These are phyloP conservation scores for Adelognathus sp. DNA, from an alignment of 2,888 invertebrate genomes.

Conservation along the genomic window DNA sequence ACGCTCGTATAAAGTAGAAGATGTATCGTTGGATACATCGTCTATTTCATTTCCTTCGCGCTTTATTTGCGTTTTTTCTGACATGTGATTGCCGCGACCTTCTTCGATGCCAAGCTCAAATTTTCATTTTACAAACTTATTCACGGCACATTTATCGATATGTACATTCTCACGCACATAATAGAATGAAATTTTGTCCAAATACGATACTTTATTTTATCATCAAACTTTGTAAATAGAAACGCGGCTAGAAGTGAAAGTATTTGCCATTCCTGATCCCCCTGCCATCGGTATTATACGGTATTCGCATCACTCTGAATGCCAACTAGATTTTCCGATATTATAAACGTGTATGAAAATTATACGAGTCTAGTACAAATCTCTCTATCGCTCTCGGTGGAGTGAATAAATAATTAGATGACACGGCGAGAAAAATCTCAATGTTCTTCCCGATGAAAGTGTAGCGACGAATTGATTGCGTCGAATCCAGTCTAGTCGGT, in stretches of 20 bases:
- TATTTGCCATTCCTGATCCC: conserved; percentile 27
- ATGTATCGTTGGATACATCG: conserved; percentile 46
- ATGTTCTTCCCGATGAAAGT: conserved; percentile 15
- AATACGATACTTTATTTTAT: background rate
- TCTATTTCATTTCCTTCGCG: conserved; percentile 53
- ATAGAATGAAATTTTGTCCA: background rate
- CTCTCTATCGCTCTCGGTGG: conserved; percentile 9
- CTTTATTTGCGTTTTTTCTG: conserved; percentile 21
- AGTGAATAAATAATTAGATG: background rate
- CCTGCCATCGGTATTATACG: background rate
- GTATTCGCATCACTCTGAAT: background rate
- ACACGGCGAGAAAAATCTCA: background rate
- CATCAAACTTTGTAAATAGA: conserved; percentile 43
- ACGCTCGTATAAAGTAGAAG: conserved; percentile 69
- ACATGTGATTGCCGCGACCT: conserved; percentile 36
- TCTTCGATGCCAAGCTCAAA: background rate
- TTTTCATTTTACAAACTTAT: conserved; percentile 9
- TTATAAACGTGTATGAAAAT: background rate
- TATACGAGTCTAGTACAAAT: conserved; percentile 41
- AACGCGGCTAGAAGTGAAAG: conserved; percentile 21
- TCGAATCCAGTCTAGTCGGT: conserved; percentile 70
- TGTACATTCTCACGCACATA: conserved; percentile 29
- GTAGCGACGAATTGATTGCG: conserved; percentile 31
- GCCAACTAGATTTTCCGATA: background rate
- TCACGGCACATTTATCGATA: conserved; percentile 4